Conservation (phyloP, 1,140 invertebrate genomes). For the Pararge aegeria region DNA sequence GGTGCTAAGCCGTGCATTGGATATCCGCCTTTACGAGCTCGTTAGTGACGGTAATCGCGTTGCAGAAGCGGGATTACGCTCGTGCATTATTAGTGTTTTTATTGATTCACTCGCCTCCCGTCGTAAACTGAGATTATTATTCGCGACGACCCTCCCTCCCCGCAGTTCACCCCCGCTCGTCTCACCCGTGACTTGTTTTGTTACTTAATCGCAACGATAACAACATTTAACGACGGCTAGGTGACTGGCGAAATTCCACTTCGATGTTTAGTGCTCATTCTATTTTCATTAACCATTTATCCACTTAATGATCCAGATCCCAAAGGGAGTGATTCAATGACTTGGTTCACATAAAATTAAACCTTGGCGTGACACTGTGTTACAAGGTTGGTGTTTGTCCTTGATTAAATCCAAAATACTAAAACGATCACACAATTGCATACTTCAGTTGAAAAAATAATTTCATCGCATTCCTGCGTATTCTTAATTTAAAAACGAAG, state of each 20-base stretch:
- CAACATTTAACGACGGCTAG: conserved; percentile 77
- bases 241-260: conserved; percentile 77
- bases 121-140: conserved; percentile 79
- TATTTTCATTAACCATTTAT: conserved; percentile 78
- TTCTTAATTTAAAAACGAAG: no score
- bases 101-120: conserved; percentile 77
- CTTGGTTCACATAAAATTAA: conserved; percentile 67
- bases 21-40: conserved; percentile 75
- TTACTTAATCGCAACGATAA: conserved; percentile 78
- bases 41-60: conserved; percentile 74
- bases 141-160: conserved; percentile 51
- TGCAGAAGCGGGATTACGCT: conserved; percentile 74
- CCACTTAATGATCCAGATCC: conserved; percentile 76
- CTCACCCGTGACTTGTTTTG: conserved; percentile 66
- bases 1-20: conserved; percentile 69
- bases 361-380: conserved; percentile 60
- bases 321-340: conserved; percentile 69
- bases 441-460: no score
- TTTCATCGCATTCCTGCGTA: no score
- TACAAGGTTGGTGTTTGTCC: conserved; percentile 10
- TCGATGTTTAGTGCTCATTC: conserved; percentile 78
- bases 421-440: no score
- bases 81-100: conserved; percentile 80
- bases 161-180: conserved; percentile 32
- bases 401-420: neutral